Percentiles rank a stretch among this genome's conserved stretches.
phyloP scores from a whole-genome alignment of 2,113 vertebrate genomes.

The Promerops cafer region DNA sequence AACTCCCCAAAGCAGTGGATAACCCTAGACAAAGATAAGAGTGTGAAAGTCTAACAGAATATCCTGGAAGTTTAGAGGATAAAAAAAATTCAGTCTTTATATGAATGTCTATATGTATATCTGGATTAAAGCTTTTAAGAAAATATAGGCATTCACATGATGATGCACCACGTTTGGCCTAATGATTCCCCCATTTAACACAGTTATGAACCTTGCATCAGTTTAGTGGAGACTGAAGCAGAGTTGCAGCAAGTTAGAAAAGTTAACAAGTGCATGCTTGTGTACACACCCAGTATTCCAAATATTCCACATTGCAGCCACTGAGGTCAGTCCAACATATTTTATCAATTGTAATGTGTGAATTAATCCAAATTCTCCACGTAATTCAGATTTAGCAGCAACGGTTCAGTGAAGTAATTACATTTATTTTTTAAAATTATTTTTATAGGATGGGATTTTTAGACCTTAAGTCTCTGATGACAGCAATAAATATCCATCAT shows the following conservation, averaged over 20 bases:
- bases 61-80: neutral
- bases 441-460: slow-evolving; percentile 14
- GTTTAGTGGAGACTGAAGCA: neutral
- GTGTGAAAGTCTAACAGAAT: neutral
- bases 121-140: neutral
- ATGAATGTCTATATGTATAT: neutral
- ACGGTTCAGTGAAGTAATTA: neutral
- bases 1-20: neutral
- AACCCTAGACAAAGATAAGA: neutral
- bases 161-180: fast-evolving
- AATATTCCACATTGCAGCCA: neutral
- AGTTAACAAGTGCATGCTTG: neutral
- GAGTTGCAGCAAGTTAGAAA: neutral
- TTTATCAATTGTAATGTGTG: neutral
- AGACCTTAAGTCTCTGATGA: slow-evolving; percentile 17
- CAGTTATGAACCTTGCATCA: neutral
- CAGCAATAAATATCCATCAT: slow-evolving; percentile 42
- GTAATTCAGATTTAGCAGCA: neutral
- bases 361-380: neutral
- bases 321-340: neutral
- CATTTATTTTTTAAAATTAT: neutral
- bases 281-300: neutral
- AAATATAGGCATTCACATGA: neutral
- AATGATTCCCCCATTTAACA: neutral
- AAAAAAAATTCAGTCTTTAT: neutral